phyloP scores from a whole-genome alignment of 1,140 invertebrate species.

The Brachionus angularis region DNA sequence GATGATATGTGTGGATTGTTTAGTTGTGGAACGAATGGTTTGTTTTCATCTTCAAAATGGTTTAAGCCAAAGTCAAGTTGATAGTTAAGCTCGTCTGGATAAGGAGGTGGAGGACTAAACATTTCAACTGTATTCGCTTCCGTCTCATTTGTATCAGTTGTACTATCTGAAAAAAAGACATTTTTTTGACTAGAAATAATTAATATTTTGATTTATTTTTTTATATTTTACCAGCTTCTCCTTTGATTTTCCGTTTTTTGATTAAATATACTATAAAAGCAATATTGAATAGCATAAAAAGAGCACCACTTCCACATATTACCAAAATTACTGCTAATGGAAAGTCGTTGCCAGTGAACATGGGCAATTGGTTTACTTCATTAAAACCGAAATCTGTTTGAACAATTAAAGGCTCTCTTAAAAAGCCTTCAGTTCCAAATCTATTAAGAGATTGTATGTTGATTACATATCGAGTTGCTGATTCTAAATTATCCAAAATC shows the following conservation, averaged over 20 bases:
- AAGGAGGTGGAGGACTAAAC: constrained; percentile 39
- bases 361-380: constrained; percentile 42
- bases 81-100: constrained; percentile 40
- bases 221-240: constrained; percentile 38
- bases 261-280: constrained; percentile 39
- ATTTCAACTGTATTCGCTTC: constrained; percentile 43
- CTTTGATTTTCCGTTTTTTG: constrained; percentile 22
- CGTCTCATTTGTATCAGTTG: constrained; percentile 38
- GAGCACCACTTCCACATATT: constrained; percentile 29
- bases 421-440: constrained; percentile 38
- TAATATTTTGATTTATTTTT: neutral
- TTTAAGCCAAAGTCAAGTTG: constrained; percentile 5
- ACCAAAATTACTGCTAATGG: constrained; percentile 31
- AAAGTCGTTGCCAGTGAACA: constrained; percentile 36
- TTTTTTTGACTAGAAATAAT: neutral
- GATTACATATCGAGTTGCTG: constrained; percentile 32
- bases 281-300: constrained; percentile 39
- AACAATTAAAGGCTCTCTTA: constrained; percentile 40
- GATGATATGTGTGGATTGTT: neutral
- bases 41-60: constrained; percentile 39
- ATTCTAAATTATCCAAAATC: constrained; percentile 24
- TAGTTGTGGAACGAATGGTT: constrained; percentile 37
- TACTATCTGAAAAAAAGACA: constrained; percentile 4
- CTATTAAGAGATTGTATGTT: constrained; percentile 35
- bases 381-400: constrained; percentile 43